Evolutionary conservation across 2,888 invertebrate genomes (phyloP).

Genomic region (Aleiodes testaceus): DNA sequence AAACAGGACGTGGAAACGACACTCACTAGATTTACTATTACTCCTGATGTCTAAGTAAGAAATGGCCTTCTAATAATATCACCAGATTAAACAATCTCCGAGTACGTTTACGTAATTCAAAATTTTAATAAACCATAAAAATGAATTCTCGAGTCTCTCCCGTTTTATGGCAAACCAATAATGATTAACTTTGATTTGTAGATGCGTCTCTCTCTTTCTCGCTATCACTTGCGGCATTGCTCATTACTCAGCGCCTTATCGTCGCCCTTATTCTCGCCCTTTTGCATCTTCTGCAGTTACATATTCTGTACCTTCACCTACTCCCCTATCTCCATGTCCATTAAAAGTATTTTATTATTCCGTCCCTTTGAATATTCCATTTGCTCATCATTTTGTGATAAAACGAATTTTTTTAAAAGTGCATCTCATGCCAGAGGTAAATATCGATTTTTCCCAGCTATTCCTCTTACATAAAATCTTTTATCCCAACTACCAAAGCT

Average conservation of each 20-base stretch:
- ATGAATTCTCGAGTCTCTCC: conserved; percentile 34
- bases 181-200: conserved; percentile 73
- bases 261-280: conserved; percentile 57
- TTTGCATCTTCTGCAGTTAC: conserved; percentile 40
- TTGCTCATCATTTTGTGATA: background rate
- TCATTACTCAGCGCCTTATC: conserved; percentile 73
- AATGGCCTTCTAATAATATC: background rate
- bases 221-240: conserved; percentile 72
- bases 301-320: conserved; percentile 1
- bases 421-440: conserved; percentile 29
- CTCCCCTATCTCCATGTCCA: background rate
- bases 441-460: background rate
- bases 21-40: conserved; percentile 69
- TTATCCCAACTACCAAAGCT: conserved; percentile 47
- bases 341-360: conserved; percentile 5
- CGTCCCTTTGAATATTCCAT: conserved; percentile 32
- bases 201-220: conserved; percentile 58
- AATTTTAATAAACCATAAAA: too few relatives aligned
- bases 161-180: conserved; percentile 71
- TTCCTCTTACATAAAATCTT: conserved; percentile 21
- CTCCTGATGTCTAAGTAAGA: background rate
- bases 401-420: background rate
- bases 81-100: background rate
- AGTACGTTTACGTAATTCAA: too few relatives aligned
- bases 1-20: conserved; percentile 73